Evolutionary conservation across 2,797 vertebrate species (phyloP).

Genomic region (Catamblyrhynchus diadema): DNA sequence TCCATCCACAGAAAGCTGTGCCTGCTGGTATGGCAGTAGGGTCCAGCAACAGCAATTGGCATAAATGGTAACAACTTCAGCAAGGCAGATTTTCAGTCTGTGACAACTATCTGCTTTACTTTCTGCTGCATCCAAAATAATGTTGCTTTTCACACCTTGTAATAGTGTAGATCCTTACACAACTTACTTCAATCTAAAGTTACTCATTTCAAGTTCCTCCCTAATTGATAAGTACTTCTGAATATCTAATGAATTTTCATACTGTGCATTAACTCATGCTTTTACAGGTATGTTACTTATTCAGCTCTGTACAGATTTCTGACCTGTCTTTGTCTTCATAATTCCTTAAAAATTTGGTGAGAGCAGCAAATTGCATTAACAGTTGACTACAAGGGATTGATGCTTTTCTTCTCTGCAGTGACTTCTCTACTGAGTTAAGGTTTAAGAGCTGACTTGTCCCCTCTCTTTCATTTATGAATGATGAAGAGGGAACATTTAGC

Average conservation of each 20-base stretch:
- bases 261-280: background rate
- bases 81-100: background rate
- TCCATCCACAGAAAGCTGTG: background rate
- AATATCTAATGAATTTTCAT: background rate
- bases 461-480: background rate
- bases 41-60: background rate
- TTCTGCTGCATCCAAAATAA: background rate
- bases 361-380: background rate
- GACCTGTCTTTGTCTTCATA: background rate
- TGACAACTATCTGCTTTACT: background rate
- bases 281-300: background rate
- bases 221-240: background rate
- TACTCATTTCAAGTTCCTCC: background rate
- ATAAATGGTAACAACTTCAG: background rate
- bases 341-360: background rate
- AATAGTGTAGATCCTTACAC: background rate
- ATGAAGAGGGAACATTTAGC: background rate
- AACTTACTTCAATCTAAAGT: background rate
- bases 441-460: background rate
- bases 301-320: background rate
- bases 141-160: background rate
- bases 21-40: background rate
- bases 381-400: background rate
- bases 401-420: background rate
- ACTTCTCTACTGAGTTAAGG: background rate